Conservation (phyloP, 1,140 invertebrate species). For the Aleiodes sp. region DNA sequence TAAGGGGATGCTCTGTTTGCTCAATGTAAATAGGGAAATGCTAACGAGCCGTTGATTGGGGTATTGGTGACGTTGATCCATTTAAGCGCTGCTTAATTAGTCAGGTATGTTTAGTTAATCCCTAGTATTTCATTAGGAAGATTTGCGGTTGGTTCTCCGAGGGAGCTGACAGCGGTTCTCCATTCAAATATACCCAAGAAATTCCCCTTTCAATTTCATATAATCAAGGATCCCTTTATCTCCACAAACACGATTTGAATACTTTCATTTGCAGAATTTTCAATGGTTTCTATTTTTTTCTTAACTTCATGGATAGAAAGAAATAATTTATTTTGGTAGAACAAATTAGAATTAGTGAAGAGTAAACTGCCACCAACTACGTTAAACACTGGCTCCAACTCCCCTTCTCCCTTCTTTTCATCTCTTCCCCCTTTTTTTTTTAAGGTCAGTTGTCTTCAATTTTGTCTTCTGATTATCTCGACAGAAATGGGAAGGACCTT, state of each 20-base stretch:
- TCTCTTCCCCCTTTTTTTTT: constrained; percentile 35
- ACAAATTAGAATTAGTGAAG: no score
- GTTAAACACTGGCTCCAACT: constrained; percentile 60
- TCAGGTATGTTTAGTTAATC: constrained; percentile 60
- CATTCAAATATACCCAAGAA: neutral
- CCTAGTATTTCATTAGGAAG: constrained; percentile 55
- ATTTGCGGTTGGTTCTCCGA: constrained; percentile 33
- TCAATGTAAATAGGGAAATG: constrained; percentile 53
- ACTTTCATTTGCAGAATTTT: no score
- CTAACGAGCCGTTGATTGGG: constrained; percentile 60
- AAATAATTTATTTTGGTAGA: no score
- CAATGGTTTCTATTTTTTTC: no score
- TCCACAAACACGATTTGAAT: no score
- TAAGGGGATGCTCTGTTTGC: constrained; percentile 49
- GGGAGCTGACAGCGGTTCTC: constrained; percentile 49
- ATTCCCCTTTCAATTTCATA: neutral
- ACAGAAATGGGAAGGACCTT: no score
- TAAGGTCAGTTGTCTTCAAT: constrained; percentile 38
- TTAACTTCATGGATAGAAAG: no score
- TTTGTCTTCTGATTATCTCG: neutral
- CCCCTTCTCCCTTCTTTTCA: constrained; percentile 40
- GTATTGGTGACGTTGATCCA: constrained; percentile 61
- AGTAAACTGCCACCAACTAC: constrained; percentile 57
- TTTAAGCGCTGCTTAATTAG: constrained; percentile 61
- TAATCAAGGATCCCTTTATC: no score